phyloP scores from a whole-genome alignment of 2,797 vertebrate genomes.

The Graptemys geographica region DNA sequence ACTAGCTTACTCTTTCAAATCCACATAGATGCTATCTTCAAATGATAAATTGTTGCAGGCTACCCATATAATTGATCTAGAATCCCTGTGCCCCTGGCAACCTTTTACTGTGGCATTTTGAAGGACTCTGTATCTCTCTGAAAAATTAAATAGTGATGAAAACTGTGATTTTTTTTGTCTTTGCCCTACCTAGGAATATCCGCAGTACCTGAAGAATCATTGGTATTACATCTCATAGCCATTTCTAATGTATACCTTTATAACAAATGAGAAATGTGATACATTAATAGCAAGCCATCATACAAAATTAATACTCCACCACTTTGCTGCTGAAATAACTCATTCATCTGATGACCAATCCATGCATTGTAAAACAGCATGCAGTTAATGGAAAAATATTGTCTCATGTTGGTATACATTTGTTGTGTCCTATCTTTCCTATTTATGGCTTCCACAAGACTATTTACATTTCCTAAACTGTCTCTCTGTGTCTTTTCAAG shows the following conservation, averaged over 20 bases:
- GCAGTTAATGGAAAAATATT: conserved; percentile 17
- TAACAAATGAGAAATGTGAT: conserved; percentile 42
- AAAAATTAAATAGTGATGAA: conserved; percentile 77
- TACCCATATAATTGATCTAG: conserved; percentile 86
- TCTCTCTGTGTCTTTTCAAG: background rate
- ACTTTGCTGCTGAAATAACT: conserved; percentile 24
- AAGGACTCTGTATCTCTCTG: conserved; percentile 77
- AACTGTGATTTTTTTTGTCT: conserved; percentile 1
- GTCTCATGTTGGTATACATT: background rate
- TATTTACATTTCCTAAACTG: conserved; percentile 14
- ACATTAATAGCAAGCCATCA: conserved; percentile 8
- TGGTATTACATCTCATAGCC: conserved; percentile 38
- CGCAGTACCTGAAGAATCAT: conserved; percentile 31
- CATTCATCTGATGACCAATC: conserved; percentile 46
- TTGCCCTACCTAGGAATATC: conserved; percentile 1
- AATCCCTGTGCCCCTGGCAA: conserved; percentile 79
- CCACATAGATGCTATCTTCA: conserved; percentile 85
- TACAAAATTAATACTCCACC: conserved; percentile 45
- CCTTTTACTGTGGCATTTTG: conserved; percentile 85
- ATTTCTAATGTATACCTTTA: conserved; percentile 42
- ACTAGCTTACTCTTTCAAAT: conserved; percentile 73
- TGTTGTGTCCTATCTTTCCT: background rate
- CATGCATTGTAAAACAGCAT: conserved; percentile 21
- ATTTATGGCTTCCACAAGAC: background rate
- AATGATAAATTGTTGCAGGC: conserved; percentile 83